Percentiles rank a stretch among this genome's conserved stretches.
Evolutionary conservation across 2,113 vertebrate species (phyloP).

Genomic region (Pteronura brasiliensis): DNA sequence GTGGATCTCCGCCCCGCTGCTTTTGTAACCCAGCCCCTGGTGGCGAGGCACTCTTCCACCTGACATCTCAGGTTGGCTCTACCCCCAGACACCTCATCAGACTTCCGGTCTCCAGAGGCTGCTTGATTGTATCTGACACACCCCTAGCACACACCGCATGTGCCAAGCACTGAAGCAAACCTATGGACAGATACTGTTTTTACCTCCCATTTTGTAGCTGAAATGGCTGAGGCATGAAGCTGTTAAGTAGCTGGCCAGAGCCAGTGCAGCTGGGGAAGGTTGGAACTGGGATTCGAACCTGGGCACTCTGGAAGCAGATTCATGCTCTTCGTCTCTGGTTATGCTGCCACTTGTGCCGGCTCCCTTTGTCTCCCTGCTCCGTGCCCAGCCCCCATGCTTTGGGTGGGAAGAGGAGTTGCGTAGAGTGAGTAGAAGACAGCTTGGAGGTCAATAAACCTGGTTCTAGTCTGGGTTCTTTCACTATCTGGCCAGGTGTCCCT

Average conservation of each 20-base stretch:
- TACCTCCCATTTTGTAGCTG: neutral
- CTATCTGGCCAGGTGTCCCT: neutral
- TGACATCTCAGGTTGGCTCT: neutral
- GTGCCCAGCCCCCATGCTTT: neutral
- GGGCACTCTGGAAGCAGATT: neutral
- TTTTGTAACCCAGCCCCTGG: neutral
- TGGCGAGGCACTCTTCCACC: neutral
- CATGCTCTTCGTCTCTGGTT: neutral
- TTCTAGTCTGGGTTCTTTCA: neutral
- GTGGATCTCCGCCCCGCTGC: neutral
- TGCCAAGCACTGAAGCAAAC: neutral
- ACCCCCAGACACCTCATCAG: neutral
- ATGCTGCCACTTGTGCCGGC: neutral
- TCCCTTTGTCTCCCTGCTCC: neutral
- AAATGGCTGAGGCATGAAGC: neutral
- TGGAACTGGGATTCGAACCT: neutral
- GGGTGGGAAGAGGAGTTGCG: neutral
- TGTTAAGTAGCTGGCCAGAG: neutral
- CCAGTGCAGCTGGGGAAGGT: neutral
- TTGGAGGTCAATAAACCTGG: neutral
- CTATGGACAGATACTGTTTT: neutral
- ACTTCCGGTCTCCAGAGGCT: neutral
- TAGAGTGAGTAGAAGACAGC: neutral
- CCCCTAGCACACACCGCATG: rapidly evolving
- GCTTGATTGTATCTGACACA: neutral